Conservation (phyloP, 1,140 invertebrate genomes). For the Trinorchestia longiramus region DNA sequence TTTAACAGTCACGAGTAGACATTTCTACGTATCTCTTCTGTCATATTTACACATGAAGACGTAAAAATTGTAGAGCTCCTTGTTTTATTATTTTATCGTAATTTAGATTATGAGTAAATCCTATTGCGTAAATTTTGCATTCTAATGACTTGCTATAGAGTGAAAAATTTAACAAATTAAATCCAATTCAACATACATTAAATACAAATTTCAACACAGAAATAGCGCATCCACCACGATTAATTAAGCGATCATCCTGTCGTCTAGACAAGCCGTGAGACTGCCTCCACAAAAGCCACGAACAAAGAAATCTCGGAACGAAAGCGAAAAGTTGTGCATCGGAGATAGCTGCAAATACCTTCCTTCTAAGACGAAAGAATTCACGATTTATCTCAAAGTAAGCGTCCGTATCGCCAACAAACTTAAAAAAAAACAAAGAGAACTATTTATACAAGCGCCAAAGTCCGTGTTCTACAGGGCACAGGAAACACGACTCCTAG, state of each 20-base stretch:
- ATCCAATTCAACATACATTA: neutral
- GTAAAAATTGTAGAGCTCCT: no score
- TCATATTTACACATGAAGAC: no score
- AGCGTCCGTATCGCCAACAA: neutral
- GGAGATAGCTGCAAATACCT: neutral
- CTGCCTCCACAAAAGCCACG: neutral
- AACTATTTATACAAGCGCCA: neutral
- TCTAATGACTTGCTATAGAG: neutral
- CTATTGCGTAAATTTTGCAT: neutral
- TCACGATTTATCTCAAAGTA: neutral
- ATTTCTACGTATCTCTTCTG: no score
- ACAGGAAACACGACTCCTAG: conserved; percentile 8
- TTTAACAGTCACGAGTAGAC: no score
- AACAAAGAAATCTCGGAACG: neutral
- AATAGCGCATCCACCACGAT: neutral
- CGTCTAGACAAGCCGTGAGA: neutral
- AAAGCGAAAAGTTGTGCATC: neutral
- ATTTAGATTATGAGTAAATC: neutral
- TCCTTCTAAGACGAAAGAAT: neutral
- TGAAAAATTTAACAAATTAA: neutral
- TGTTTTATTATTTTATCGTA: no score
- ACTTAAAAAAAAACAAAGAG: neutral
- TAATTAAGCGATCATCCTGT: neutral
- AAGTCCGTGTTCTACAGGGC: conserved; percentile 2
- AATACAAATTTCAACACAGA: neutral